These are phyloP conservation scores for Tethya wilhelma DNA, from an alignment of 37 sponge, comb jelly and placozoan genomes.

Conservation along the genomic window DNA sequence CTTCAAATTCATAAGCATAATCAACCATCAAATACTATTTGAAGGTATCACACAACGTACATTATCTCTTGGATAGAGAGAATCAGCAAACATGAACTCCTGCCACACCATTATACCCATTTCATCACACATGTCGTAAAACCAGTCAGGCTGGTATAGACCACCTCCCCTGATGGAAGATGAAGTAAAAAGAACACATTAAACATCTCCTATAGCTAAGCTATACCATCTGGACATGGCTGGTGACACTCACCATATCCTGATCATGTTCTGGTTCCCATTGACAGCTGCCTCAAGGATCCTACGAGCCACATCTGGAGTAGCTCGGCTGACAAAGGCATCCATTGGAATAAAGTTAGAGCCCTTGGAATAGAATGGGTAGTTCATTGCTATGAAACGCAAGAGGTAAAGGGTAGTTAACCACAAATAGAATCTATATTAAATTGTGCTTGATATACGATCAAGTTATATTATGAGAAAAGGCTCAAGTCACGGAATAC, in stretches of 20 bases:
- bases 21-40: too few relatives aligned
- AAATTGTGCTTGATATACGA: too few relatives aligned
- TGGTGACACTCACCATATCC: constrained; percentile 91
- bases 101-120: constrained; percentile 99
- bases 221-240: neutral
- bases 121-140: constrained; percentile 92
- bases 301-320: constrained; percentile 35
- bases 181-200: neutral
- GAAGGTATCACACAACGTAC: too few relatives aligned
- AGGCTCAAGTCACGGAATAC: too few relatives aligned
- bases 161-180: constrained; percentile 91
- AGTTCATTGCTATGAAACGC: constrained; percentile 1
- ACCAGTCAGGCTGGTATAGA: constrained; percentile 92
- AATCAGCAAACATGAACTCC: constrained; percentile 97
- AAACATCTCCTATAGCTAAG: neutral
- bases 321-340: constrained; percentile 82
- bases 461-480: too few relatives aligned
- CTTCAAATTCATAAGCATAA: too few relatives aligned
- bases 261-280: constrained; percentile 90
- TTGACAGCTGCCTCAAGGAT: constrained; percentile 67
- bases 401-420: too few relatives aligned
- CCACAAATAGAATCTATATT: too few relatives aligned
- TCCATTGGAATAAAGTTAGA: constrained; percentile 94
- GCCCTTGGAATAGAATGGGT: constrained; percentile 87
- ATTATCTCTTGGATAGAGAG: constrained; percentile 92